Base-by-base conservation (phyloP, 2,888 invertebrate species). In the Acanthosepion esculentum region DNA sequence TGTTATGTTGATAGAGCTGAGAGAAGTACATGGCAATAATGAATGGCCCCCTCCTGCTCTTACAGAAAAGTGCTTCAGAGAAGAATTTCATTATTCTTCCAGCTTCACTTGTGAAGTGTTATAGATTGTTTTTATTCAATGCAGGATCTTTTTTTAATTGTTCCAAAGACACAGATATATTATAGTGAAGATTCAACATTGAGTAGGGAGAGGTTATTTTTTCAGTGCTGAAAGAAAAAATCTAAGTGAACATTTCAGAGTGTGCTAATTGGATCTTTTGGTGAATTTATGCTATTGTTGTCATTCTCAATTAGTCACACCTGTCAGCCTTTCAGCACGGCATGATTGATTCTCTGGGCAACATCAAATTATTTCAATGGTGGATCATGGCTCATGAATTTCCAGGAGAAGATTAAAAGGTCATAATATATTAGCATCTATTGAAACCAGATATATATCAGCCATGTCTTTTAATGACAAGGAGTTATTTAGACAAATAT, bases 281-380 rank as follows among this genome's bases (percentile, higher is more conserved):
- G n/a, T 78, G 78, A 12, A 33, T n/a, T 33, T n/a, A 33, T 33
- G 78, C 78, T 15, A 78, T 78, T 78, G 78, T 78, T 33, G 78
- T 78, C 78, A 78, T 78, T 78, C 78, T n/a, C 78, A 78, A 78
- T 78, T 78, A 78, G 78, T 78, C n/a, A 78, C 78, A 78, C 78
- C 78, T 78, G 78, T 78, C 78, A 78, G n/a, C 78, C 78, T 78
- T 78, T 78, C 78, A n/a, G 15, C n/a, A 23, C n/a, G 18, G 15
- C 15, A 78, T 78, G 78, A 78, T 78, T 78, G 78, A 78, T 78
- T 78, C 78, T 12, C n/a, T n/a, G 12, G n/a, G 18, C n/a, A 78
- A 78, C 78, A 12, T 78, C 78, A 18, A 33, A 78, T 78, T 33
- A 78, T 78, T 78, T n/a, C 78, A 78, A 78, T 33, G 78, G 78